Evolutionary conservation across 2,888 invertebrate species (phyloP).

Genomic region (Antheraea assamensis): DNA sequence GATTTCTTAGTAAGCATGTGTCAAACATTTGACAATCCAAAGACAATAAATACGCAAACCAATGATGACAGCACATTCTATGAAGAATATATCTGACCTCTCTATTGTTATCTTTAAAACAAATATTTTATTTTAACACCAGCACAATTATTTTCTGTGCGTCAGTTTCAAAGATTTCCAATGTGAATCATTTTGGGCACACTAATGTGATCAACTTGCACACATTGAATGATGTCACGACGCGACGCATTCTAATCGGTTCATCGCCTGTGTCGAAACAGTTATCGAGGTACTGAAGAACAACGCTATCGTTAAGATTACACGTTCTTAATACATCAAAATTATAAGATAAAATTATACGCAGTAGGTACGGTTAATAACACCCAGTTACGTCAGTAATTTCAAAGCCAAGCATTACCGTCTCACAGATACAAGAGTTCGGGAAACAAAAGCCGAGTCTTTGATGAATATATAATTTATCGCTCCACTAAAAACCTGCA

Average conservation of each 20-base stretch:
- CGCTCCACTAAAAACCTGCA: slow-evolving; percentile 77
- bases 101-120: slow-evolving; percentile 16
- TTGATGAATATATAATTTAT: slow-evolving; percentile 81
- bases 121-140: slow-evolving; percentile 29
- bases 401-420: slow-evolving; percentile 53
- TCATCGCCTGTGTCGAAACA: slow-evolving; percentile 57
- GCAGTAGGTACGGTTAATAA: slow-evolving; percentile 62
- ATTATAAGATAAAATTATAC: slow-evolving; percentile 46
- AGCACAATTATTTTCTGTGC: slow-evolving; percentile 20
- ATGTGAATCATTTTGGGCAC: slow-evolving; percentile 63
- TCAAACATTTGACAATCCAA: slow-evolving; percentile 1
- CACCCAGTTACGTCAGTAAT: slow-evolving; percentile 60
- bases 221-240: slow-evolving; percentile 60
- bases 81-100: not conserved
- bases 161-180: slow-evolving; percentile 53
- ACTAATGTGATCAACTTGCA: slow-evolving; percentile 52
- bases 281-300: slow-evolving; percentile 47
- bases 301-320: slow-evolving; percentile 50
- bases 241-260: slow-evolving; percentile 49
- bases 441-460: slow-evolving; percentile 71
- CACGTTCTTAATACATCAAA: slow-evolving; percentile 43
- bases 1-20: slow-evolving; percentile 10
- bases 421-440: slow-evolving; percentile 72
- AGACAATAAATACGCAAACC: slow-evolving; percentile 3
- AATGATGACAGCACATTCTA: slow-evolving; percentile 8